Evolutionary conservation across 1,140 invertebrate genomes (phyloP), one percentile per base, ranked within the genome.

Genomic region (Helicoverpa armigera): DNA sequence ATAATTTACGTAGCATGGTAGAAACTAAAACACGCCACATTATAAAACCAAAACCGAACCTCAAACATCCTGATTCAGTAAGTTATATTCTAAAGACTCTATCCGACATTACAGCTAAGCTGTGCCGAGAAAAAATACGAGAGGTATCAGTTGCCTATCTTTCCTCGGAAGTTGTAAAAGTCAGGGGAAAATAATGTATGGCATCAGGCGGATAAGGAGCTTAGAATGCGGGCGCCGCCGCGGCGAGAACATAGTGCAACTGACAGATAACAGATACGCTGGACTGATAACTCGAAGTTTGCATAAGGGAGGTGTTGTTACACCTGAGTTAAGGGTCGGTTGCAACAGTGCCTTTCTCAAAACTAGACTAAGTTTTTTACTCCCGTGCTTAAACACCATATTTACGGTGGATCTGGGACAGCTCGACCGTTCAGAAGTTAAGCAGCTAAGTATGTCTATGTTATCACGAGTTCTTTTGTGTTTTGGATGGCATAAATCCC

Each of bases 121-220:
- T 14, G 18, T 58, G 23, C 53, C 2, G 70, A 58, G 48, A 51
- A 73, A 56, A 73, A 73, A 73, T 43, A 73, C 58, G 58, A 13
- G 18, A 54, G 23, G 4, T 72, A 72, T 54, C n/a, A 56, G 29
- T 29, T 10, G n/a, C 63, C 14, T 69, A 50, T 69, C 31, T 69
- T 18, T 16, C 13, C 53, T n/a, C 31, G 31, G 12, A 67, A 48
- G 54, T 73, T 31, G 70, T 73, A 73, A 73, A 73, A 73, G 70
- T 73, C 70, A n/a, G 31, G 53, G 56, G 70, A 73, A 73, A 73
- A 73, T 73, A 73, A 73, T 58, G 70, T 51, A 76, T 63, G 43
- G 58, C 18, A 31, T 76, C 35, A 14, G 67, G 67, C 53, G 53
- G 53, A 70, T 50, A 16, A 12, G 50, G 18, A 51, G 65, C 50